A percentile compares a stretch with the other conserved stretches of the same genome.
phyloP scores from a whole-genome alignment of 2,888 invertebrate genomes.

The Galeopsomyia nigrocyanea region DNA sequence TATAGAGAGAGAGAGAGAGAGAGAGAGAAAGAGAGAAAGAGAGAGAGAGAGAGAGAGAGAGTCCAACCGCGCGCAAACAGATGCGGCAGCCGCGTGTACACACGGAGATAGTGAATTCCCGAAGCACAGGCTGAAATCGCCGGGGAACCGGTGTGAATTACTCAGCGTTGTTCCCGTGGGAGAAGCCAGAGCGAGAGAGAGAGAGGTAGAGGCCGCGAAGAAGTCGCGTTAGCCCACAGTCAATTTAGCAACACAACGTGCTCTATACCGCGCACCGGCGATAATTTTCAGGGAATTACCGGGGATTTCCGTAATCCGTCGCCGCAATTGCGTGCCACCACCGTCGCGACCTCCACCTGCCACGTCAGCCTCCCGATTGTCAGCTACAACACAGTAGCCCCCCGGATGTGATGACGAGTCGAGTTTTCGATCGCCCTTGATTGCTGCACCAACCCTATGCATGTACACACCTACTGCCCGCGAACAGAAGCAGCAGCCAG shows the following conservation, averaged over 20 bases:
- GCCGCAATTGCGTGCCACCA: slow-evolving; percentile 15
- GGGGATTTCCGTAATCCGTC: slow-evolving; percentile 37
- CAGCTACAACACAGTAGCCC: background rate
- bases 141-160: slow-evolving; percentile 41
- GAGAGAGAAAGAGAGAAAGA: slow-evolving; percentile 23
- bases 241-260: slow-evolving; percentile 6
- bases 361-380: slow-evolving; percentile 4
- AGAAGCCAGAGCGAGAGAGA: slow-evolving; percentile 11
- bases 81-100: too few relatives aligned
- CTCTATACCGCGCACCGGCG: background rate
- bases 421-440: background rate
- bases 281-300: slow-evolving; percentile 43
- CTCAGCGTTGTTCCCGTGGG: slow-evolving; percentile 27
- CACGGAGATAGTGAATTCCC: background rate
- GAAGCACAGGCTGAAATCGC: slow-evolving; percentile 19
- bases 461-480: too few relatives aligned
- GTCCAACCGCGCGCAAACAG: too few relatives aligned
- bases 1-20: too few relatives aligned
- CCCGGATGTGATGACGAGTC: slow-evolving; percentile 16
- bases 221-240: slow-evolving; percentile 27
- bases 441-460: background rate
- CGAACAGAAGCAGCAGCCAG: too few relatives aligned
- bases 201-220: background rate
- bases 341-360: background rate
- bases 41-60: slow-evolving; percentile 8